Evolutionary conservation across 2,113 vertebrate species (phyloP), one percentile per base, ranked within the genome.

Genomic region (Taxidea taxus): DNA sequence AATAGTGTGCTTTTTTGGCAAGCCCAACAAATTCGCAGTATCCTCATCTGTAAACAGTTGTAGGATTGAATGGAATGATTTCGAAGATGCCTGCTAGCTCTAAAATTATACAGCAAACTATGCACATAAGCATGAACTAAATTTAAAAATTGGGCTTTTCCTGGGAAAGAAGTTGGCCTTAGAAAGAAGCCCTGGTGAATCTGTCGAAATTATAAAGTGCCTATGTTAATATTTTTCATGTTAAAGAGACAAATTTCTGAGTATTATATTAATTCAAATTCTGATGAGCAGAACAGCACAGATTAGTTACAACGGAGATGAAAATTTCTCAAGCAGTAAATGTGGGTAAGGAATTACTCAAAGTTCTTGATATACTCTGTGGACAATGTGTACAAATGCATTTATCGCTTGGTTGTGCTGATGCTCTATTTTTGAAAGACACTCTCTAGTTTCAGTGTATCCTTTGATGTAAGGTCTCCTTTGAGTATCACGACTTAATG

Each of bases 251-350:
- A 95, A 8, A 44, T 88, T 84, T 87, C 18, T 82, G 62, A 75
- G 49, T 87, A 84, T 90, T 93, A 80, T 37, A 85, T 64, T 42
- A 96, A 86, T 72, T 96, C 34, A 91, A 86, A 89, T 86, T 81
- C 82, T 94, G 78, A 93, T 89, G 70, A 51, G 12, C 23, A 42
- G 72, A 80, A 75, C 37, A 92, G 44, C 39, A 44, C 39, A 81
- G 49, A 87, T 75, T 54, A 95, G 16, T 96, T 75, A 82, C 4
- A 75, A 94, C 16, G 34, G 86, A 86, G 91, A 88, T 18, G 16
- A 75, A 68, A 51, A 85, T 60, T 87, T 82, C 77, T 85, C 39
- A 58, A 49, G 20, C 78, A 72, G 66, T 82, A 58, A 77, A 29
- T 13, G 72, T 37, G 16, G 20, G 21, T 74, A 64, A 74, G 91